A percentile compares a stretch with the other conserved stretches of the same genome.
phyloP scores from a whole-genome alignment of 2,113 vertebrate genomes.

The Rhombomys opimus region DNA sequence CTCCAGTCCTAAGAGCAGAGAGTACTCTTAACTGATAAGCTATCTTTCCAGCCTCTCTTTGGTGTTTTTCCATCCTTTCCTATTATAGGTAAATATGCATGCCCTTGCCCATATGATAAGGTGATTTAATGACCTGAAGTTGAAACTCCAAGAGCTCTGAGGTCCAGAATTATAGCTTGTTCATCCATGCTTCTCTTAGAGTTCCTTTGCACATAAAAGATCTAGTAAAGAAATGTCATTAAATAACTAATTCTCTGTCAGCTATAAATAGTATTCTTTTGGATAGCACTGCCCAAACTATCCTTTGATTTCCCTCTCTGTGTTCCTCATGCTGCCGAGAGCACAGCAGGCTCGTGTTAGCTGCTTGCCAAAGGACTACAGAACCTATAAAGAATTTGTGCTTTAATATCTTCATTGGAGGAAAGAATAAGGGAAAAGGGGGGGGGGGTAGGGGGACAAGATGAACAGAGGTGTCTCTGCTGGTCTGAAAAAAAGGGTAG shows the following conservation, averaged over 20 bases:
- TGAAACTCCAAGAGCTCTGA: neutral
- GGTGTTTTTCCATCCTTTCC: neutral
- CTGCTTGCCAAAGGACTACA: neutral
- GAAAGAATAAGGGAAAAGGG: neutral
- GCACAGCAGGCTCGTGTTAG: neutral
- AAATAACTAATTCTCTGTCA: neutral
- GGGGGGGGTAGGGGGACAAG: neutral
- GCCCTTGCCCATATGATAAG: neutral
- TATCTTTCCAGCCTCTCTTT: neutral
- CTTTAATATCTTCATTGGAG: neutral
- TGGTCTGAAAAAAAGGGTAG: constrained; percentile 19
- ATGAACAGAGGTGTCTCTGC: neutral
- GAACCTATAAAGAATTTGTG: neutral
- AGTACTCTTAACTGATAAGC: too few species aligned
- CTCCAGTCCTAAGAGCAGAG: neutral
- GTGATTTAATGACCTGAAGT: neutral
- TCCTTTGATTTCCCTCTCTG: neutral
- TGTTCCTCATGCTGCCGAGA: neutral
- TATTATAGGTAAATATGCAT: constrained; percentile 8
- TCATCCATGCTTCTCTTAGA: neutral
- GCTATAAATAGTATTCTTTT: neutral
- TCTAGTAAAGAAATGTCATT: neutral
- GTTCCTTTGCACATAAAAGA: neutral
- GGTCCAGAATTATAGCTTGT: neutral
- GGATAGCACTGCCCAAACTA: neutral